phyloP scores from a whole-genome alignment of 2,797 vertebrate genomes.

The Phrynocephalus forsythii region DNA sequence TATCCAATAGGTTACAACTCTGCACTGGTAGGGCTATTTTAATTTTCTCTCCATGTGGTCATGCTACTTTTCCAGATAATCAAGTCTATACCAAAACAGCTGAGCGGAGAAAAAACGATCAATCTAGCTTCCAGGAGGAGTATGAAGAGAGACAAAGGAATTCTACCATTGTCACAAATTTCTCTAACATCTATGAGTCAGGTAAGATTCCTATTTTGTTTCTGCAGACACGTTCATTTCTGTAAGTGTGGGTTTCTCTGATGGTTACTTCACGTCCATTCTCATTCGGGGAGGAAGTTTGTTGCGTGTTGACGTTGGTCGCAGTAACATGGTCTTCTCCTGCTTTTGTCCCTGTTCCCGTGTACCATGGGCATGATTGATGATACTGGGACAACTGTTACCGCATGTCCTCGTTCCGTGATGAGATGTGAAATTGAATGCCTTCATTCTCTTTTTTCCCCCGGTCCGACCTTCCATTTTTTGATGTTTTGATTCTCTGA shows the following conservation, averaged over 20 bases:
- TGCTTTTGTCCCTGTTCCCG: too few species aligned
- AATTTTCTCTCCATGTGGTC: background rate
- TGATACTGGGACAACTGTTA: too few species aligned
- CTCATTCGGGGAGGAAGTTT: too few species aligned
- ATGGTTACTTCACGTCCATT: too few species aligned
- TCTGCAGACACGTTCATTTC: background rate
- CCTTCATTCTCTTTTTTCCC: too few species aligned
- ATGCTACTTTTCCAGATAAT: conserved; percentile 25
- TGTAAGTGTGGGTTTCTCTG: background rate
- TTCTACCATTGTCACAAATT: background rate
- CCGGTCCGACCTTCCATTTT: too few species aligned
- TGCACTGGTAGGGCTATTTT: background rate
- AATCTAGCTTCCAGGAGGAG: conserved; percentile 3
- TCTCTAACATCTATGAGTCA: conserved; percentile 49
- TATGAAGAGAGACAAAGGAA: background rate
- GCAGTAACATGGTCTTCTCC: too few species aligned
- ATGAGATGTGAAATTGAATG: too few species aligned
- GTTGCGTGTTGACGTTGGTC: too few species aligned
- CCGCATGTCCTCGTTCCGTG: too few species aligned
- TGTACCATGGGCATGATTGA: too few species aligned
- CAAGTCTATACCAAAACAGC: background rate
- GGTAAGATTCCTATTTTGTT: conserved; percentile 25
- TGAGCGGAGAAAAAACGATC: background rate
- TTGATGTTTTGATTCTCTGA: too few species aligned
- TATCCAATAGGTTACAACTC: background rate